phyloP scores from a whole-genome alignment of 92 coral and sea anemone genomes.

The Phenganax marumi region DNA sequence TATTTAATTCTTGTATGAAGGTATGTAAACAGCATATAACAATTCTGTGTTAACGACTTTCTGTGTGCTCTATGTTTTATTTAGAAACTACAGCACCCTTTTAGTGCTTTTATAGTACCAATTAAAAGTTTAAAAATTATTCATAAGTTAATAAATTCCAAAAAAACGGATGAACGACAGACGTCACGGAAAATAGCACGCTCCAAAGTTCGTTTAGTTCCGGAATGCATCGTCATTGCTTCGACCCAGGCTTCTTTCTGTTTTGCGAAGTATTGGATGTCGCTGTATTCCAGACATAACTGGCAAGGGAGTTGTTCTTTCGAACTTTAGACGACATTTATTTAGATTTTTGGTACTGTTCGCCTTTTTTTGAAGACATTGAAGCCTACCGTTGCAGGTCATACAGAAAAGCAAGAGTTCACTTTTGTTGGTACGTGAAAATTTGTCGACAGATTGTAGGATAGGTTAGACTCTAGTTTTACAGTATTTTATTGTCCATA shows the following conservation, averaged over 20 bases:
- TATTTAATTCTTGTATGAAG: too few species aligned
- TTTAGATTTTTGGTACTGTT: neutral
- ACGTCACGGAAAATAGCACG: neutral
- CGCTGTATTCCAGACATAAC: constrained; percentile 26
- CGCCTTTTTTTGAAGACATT: constrained; percentile 15
- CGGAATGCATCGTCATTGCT: neutral
- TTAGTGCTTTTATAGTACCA: too few species aligned
- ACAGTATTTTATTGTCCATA: neutral
- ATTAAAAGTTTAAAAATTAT: too few species aligned
- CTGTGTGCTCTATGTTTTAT: too few species aligned
- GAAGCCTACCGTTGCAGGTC: neutral
- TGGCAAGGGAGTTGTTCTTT: constrained; percentile 16
- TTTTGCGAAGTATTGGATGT: neutral
- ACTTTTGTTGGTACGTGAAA: neutral
- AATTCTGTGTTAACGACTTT: too few species aligned
- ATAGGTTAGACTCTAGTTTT: neutral
- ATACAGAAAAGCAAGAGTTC: neutral
- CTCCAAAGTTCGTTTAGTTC: neutral
- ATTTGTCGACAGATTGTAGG: constrained; percentile 1
- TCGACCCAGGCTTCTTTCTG: neutral
- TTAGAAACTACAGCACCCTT: too few species aligned
- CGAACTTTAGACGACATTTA: neutral
- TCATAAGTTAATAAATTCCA: neutral
- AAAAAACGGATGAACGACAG: neutral
- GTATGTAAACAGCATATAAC: too few species aligned